Evolutionary conservation across 1,140 invertebrate genomes (phyloP).

Genomic region (Macrobrachium nipponense): DNA sequence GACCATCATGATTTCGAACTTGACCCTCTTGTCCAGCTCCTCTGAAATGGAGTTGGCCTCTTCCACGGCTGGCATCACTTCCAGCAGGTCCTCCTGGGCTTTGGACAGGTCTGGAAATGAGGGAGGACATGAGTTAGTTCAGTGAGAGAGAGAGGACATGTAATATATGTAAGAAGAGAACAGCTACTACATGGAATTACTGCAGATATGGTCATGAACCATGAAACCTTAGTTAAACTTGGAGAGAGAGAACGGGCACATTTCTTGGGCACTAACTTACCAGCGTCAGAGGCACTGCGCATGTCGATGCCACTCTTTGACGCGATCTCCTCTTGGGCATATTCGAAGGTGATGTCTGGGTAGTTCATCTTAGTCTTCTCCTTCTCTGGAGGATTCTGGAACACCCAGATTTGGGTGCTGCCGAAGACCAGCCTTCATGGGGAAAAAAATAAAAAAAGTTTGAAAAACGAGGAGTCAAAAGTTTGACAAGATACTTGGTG

Average conservation of each 20-base stretch:
- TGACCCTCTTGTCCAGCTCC: slow-evolving; percentile 73
- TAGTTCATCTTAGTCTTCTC: slow-evolving; percentile 68
- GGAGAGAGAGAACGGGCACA: neutral
- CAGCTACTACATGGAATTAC: too few species aligned
- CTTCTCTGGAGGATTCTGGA: slow-evolving; percentile 70
- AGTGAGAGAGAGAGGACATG: neutral
- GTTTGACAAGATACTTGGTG: too few species aligned
- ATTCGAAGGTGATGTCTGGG: slow-evolving; percentile 72
- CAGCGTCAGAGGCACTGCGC: slow-evolving; percentile 67
- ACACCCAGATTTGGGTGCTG: slow-evolving; percentile 74
- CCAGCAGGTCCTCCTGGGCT: slow-evolving; percentile 74
- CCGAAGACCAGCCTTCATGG: slow-evolving; percentile 72
- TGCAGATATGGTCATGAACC: too few species aligned
- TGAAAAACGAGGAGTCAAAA: too few species aligned
- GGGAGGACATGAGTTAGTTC: neutral
- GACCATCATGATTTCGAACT: slow-evolving; percentile 75
- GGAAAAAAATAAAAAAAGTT: neutral
- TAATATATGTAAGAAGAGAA: too few species aligned
- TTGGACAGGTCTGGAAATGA: slow-evolving; percentile 69
- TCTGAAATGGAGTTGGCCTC: slow-evolving; percentile 76
- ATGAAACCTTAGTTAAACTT: too few species aligned
- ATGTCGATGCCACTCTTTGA: slow-evolving; percentile 72
- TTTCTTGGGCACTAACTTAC: slow-evolving; percentile 60
- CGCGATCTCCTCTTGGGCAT: slow-evolving; percentile 75
- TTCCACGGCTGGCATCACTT: slow-evolving; percentile 74